Conservation (phyloP, 1,140 invertebrate genomes). For the Phocides pigmalion region DNA sequence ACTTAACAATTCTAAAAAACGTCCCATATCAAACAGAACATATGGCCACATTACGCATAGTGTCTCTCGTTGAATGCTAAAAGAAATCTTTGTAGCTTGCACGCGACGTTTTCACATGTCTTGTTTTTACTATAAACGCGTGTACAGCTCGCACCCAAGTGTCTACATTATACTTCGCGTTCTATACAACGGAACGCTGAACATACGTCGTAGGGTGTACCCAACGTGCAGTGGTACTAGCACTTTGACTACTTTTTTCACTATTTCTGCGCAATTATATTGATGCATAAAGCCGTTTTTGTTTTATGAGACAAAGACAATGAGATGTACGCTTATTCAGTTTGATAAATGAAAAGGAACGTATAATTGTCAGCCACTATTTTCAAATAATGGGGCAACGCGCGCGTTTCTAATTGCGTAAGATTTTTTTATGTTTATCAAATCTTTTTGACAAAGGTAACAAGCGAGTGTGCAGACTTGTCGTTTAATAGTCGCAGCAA, state of each 20-base stretch:
- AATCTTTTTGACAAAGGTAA: too few species aligned
- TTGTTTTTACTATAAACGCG: conserved; percentile 38
- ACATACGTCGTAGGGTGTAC: not conserved
- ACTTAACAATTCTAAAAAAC: too few species aligned
- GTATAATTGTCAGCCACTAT: not conserved
- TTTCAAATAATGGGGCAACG: too few species aligned
- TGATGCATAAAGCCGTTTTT: conserved; percentile 4
- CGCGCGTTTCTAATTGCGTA: too few species aligned
- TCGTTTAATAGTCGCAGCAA: too few species aligned
- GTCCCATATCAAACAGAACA: not conserved
- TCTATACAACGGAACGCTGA: not conserved
- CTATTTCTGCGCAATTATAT: conserved; percentile 30
- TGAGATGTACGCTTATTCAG: not conserved
- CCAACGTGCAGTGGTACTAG: conserved; percentile 9
- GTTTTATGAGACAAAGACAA: not conserved
- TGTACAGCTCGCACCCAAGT: conserved; percentile 14
- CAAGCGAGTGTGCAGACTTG: too few species aligned
- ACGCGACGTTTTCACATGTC: conserved; percentile 69
- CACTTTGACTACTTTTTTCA: conserved; percentile 35
- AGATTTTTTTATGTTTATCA: too few species aligned
- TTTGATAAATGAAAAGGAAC: not conserved
- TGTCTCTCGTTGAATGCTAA: conserved; percentile 69
- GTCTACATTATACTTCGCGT: not conserved
- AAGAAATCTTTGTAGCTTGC: conserved; percentile 64
- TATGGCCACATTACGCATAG: conserved; percentile 8